Conservation (phyloP, 2,888 invertebrate genomes). For the Cephus sareptanus region DNA sequence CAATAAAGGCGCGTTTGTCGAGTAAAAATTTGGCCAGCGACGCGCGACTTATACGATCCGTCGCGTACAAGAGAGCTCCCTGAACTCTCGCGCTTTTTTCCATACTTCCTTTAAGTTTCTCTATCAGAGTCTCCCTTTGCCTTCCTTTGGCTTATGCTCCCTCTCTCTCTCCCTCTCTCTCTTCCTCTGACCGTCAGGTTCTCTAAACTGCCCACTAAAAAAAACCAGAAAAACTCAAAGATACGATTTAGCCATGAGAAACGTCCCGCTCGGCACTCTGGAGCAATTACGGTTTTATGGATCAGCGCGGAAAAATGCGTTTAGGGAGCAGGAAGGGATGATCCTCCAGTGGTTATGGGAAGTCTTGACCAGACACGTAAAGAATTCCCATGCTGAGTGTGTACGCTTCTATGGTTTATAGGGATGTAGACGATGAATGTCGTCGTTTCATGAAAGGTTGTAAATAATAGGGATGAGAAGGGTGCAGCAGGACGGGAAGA, state of each 20-base stretch:
- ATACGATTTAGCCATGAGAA: not conserved
- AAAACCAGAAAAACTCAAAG: not conserved
- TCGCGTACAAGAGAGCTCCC: not conserved
- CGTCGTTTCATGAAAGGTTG: not conserved
- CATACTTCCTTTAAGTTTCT: not conserved
- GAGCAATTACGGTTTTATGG: not conserved
- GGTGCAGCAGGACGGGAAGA: not conserved
- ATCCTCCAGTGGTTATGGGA: not conserved
- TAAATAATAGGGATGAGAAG: not conserved
- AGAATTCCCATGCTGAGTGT: not conserved
- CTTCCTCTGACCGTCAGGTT: not conserved
- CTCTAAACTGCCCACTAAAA: not conserved
- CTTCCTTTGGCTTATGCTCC: not conserved
- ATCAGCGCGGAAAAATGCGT: not conserved
- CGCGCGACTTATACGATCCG: not conserved
- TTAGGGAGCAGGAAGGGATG: not conserved
- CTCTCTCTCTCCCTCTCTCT: no score
- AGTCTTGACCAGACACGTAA: not conserved
- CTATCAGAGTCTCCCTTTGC: not conserved
- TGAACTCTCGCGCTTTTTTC: not conserved
- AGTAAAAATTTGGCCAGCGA: constrained; percentile 12
- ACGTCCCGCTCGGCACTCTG: not conserved
- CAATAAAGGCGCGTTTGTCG: constrained; percentile 47
- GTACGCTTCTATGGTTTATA: not conserved
- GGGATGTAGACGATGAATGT: not conserved